phyloP scores from a whole-genome alignment of 2,888 invertebrate genomes.

The Carpatolechia fugitivella region DNA sequence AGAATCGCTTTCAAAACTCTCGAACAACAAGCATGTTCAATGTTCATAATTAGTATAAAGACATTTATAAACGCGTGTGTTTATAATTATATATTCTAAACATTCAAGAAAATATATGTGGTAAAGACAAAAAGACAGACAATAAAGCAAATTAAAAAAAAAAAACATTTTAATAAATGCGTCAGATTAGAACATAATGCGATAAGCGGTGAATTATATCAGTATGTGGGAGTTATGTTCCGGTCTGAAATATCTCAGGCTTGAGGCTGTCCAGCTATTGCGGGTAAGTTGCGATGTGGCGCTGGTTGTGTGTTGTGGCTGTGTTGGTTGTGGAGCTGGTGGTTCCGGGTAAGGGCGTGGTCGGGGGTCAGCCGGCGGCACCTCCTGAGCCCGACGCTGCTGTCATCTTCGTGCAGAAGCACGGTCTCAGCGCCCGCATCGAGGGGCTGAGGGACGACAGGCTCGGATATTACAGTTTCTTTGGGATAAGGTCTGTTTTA shows the following conservation, averaged over 20 bases:
- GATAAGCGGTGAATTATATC: not conserved
- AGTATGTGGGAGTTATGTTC: conserved; percentile 34
- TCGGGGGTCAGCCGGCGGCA: conserved; percentile 83
- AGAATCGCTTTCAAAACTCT: no score
- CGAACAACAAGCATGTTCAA: no score
- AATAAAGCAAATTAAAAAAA: no score
- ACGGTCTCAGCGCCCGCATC: conserved; percentile 81
- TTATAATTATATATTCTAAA: no score
- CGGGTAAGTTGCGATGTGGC: conserved; percentile 39
- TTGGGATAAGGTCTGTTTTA: conserved; percentile 81
- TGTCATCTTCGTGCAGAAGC: conserved; percentile 82
- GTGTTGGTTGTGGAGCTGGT: conserved; percentile 27
- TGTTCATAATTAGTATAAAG: no score
- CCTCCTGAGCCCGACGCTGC: conserved; percentile 86
- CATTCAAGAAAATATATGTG: no score
- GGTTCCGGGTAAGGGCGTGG: conserved; percentile 65
- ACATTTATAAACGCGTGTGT: no score
- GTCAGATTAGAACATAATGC: not conserved
- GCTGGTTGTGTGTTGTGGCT: conserved; percentile 29
- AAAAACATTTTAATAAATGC: not conserved
- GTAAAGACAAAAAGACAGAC: no score
- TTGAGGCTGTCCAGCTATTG: no score
- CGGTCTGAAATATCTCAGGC: conserved; percentile 24
- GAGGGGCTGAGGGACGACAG: conserved; percentile 81
- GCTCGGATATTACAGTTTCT: conserved; percentile 83